Base-by-base conservation (phyloP, 1,140 invertebrate genomes). In the Pachyrhynchus sulphureomaculatus region DNA sequence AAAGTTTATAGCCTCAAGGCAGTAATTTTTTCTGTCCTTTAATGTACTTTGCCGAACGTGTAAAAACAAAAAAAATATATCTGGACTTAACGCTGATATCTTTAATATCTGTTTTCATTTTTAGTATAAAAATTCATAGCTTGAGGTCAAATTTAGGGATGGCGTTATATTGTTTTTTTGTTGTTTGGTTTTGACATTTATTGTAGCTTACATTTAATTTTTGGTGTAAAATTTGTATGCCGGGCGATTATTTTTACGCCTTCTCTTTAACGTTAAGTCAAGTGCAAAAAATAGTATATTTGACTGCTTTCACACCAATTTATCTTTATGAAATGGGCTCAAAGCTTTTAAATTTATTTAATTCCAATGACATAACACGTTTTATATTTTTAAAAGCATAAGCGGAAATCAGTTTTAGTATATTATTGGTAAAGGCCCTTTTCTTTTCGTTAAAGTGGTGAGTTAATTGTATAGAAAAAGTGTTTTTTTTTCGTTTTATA, bases 81-180 rank as follows among this genome's bases (percentile, higher is more conserved):
- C 26, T 9, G 5, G 26, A 10, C 5, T 29, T 29, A 29, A 29
- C 8, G 26, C 26, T 4, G 21, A 44, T 20, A 18, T 44, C 41
- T 44, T 44, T 44, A 20, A 20, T 20, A 44, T 18, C 3, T 18
- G 20, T 44, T 44, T 29, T 17, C 12, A 23, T 23, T 45, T 45
- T 45, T 10, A 26, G 20, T 21, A 17, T 21, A 13, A 26, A 23
- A 26, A 23, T 45, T 45, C 23, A 9, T n/a, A 8, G 42, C 42
- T 23, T n/a, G 18, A 21, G 23, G 42, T 1, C 9, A 23, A 23
- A 23, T 26, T 21, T 45, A 26, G 36, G 36, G 36, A 39, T 39
- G 36, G 42, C 23, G 42, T 45, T 45, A 45, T 45, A 45, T 23
- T 26, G 42, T 45, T 45, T 41, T n/a, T 41, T 45, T 26, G 42